phyloP scores from a whole-genome alignment of 2,797 vertebrate genomes.

The Calcarius lapponicus region DNA sequence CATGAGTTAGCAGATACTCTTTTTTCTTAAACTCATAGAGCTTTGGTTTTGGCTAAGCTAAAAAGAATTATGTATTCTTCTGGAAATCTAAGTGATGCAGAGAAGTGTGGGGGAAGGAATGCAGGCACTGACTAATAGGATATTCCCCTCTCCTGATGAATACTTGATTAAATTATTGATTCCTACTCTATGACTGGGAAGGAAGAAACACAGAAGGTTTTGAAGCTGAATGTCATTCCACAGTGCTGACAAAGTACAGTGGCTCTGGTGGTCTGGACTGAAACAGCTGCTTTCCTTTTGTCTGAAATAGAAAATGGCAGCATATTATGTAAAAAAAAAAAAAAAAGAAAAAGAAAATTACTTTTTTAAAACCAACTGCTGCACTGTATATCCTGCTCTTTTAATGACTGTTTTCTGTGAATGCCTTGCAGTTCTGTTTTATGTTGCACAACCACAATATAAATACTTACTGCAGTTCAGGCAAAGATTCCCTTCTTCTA shows the following conservation, averaged over 20 bases:
- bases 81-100: background rate
- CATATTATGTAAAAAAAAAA: background rate
- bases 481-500: background rate
- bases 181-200: constrained; percentile 28
- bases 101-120: background rate
- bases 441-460: background rate
- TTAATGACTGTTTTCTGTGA: background rate
- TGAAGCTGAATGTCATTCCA: background rate
- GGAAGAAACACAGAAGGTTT: constrained; percentile 18
- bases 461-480: fast-evolving
- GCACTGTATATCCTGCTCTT: background rate
- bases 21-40: background rate
- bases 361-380: background rate
- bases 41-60: background rate
- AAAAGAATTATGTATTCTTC: background rate
- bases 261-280: constrained; percentile 1
- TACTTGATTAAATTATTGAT: constrained; percentile 68
- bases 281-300: background rate
- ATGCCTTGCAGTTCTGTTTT: background rate
- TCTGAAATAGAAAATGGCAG: background rate
- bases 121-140: constrained; percentile 59
- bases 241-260: constrained; percentile 4
- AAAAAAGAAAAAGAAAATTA: background rate
- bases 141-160: constrained; percentile 49
- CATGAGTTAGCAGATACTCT: background rate